Evolutionary conservation across 1,140 invertebrate genomes (phyloP), one percentile per base, ranked within the genome.

Genomic region (Eciton burchellii): DNA sequence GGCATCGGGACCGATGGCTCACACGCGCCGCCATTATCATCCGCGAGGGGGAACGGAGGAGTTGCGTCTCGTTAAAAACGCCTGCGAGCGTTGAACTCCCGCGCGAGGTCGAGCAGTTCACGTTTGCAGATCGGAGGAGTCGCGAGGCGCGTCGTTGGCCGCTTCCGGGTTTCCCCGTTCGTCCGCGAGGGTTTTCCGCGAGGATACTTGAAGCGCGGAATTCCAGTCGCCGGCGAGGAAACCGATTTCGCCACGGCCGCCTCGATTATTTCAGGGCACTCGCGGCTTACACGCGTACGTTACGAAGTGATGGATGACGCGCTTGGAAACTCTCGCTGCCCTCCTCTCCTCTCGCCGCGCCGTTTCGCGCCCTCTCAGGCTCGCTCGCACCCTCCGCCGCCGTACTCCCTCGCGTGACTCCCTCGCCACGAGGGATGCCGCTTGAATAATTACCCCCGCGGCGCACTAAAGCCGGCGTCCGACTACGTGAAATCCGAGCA

Each of bases 371-470:
- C 86, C 84, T 83, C 85, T 74, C 68, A 84, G 71, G 71, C 21
- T 52, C 66, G 24, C 73, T 68, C 83, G 70, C 68, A 47, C 82
- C 72, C 82, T 73, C 56, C 49, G 57, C 63, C 29, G 63, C 24
- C 16, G 45, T 65, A 63, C 70, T n/a, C n/a, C 77, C 84, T 85
- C 24, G 84, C 84, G 84, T 86, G 84, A 85, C 84, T 85, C 85
- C 90, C 89, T 85, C 82, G 86, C 89, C 90, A 88, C 89, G 89
- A 90, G 90, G 92, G 91, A 92, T 92, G 90, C 92, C 92, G 91
- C 90, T 92, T 93, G 92, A 93, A 93, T 93, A 93, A 88, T 93
- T 93, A 93, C 90, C 92, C 92, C 90, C 92, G 88, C 87, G 90
- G 84, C 85, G 91, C 87, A 90, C 89, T 89, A 90, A 92, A 91